Evolutionary conservation across 2,113 vertebrate genomes (phyloP).

Genomic region (Mormyrus lacerda): DNA sequence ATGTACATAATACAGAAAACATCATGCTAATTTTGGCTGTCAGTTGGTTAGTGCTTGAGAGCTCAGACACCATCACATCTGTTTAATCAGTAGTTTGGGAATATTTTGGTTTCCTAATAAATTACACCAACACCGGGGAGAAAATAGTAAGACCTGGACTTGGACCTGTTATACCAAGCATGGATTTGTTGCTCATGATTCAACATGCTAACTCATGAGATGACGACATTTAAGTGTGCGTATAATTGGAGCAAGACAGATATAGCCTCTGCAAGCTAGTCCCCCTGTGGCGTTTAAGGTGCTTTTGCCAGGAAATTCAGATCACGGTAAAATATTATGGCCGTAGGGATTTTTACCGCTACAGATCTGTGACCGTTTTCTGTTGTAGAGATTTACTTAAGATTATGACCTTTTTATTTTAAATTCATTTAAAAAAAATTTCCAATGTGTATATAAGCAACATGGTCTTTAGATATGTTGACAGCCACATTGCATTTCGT

Average conservation of each 20-base stretch:
- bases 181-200: neutral
- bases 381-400: neutral
- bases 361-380: neutral
- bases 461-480: neutral
- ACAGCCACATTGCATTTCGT: neutral
- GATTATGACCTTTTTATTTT: neutral
- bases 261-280: neutral
- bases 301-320: neutral
- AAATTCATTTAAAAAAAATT: neutral
- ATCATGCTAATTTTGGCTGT: neutral
- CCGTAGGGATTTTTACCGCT: neutral
- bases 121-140: neutral
- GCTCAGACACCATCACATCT: neutral
- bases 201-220: neutral
- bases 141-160: neutral
- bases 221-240: neutral
- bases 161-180: neutral
- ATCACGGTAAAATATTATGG: neutral
- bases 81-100: neutral
- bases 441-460: neutral
- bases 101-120: neutral
- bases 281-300: neutral
- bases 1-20: neutral
- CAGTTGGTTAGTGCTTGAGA: neutral
- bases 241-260: neutral